phyloP scores from a whole-genome alignment of 2,113 vertebrate genomes.

The Pycnonotus jocosus region DNA sequence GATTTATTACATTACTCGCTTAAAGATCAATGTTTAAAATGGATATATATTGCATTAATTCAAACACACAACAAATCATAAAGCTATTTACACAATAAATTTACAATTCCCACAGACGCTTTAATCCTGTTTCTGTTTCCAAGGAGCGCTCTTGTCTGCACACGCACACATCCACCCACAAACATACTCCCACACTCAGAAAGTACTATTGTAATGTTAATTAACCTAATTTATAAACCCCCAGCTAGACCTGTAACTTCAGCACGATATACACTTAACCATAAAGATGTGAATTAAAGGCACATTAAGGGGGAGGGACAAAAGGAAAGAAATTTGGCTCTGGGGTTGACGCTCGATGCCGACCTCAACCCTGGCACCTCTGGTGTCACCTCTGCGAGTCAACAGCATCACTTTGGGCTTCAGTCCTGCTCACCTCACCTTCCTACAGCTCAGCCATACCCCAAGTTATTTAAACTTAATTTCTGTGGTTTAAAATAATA shows the following conservation, averaged over 20 bases:
- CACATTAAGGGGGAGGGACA: not conserved
- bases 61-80: conserved; percentile 68
- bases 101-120: conserved; percentile 63
- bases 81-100: conserved; percentile 69
- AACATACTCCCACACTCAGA: not conserved
- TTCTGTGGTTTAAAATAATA: conserved; percentile 68
- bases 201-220: conserved; percentile 58
- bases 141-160: conserved; percentile 27
- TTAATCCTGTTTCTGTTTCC: conserved; percentile 68
- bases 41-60: conserved; percentile 72
- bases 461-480: conserved; percentile 67
- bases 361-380: not conserved
- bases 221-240: conserved; percentile 72
- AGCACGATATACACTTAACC: conserved; percentile 33
- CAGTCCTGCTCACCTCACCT: not conserved
- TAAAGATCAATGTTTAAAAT: conserved; percentile 76
- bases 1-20: conserved; percentile 68
- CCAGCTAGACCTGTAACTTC: conserved; percentile 47
- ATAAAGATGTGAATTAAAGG: conserved; percentile 53
- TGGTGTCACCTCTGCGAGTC: not conserved
- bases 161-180: not conserved
- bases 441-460: conserved; percentile 38
- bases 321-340: not conserved
- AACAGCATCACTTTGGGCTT: not conserved
- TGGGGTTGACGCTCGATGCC: not conserved